These are phyloP conservation scores for Dasyurus viverrinus DNA, from an alignment of 2,113 vertebrate genomes.

Conservation along the genomic window DNA sequence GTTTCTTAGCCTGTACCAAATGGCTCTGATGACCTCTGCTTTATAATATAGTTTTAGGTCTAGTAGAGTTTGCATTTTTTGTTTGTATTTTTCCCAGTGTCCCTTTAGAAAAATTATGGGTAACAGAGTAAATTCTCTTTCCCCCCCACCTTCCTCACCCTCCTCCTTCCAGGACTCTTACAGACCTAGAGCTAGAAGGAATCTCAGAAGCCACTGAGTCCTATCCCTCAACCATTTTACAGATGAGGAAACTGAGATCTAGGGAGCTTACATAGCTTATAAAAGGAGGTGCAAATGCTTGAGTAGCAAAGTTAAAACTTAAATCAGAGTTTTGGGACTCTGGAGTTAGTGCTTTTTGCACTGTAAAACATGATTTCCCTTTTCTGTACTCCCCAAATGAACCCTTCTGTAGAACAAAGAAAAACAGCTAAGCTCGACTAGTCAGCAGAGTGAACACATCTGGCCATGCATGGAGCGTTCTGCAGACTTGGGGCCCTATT, in stretches of 20 bases:
- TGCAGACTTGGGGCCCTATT: neutral
- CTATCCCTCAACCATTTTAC: neutral
- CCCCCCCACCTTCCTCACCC: too few species aligned
- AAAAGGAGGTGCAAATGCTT: neutral
- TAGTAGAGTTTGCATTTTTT: too few species aligned
- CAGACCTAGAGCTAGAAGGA: neutral
- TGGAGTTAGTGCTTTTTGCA: neutral
- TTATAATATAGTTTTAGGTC: too few species aligned
- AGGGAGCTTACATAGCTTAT: neutral
- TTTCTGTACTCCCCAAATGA: neutral
- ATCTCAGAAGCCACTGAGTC: neutral
- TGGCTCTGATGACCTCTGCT: too few species aligned
- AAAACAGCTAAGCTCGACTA: neutral
- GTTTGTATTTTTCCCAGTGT: too few species aligned
- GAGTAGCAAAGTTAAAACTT: neutral
- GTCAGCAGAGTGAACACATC: neutral
- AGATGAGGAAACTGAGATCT: neutral
- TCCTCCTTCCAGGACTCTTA: neutral
- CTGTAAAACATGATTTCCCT: neutral
- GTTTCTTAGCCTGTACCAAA: too few species aligned
- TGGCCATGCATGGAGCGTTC: neutral
- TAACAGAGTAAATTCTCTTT: neutral
- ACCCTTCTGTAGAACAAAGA: neutral
- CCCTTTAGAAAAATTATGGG: neutral
- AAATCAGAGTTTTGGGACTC: neutral